Conservation (phyloP, 2,113 vertebrate genomes). For the Numida meleagris region DNA sequence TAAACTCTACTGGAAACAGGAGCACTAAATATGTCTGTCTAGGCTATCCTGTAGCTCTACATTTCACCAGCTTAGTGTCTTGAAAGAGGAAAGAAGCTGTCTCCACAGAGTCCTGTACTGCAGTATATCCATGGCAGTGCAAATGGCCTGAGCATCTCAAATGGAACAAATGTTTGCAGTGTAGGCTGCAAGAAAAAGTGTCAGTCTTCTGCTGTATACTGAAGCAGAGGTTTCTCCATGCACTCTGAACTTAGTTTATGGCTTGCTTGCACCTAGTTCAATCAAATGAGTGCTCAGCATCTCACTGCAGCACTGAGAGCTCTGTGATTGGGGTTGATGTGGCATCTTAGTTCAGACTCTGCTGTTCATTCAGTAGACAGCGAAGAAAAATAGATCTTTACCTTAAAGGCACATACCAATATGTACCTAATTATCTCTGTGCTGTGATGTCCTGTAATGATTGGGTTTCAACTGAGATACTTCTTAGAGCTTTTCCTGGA, state of each 20-base stretch:
- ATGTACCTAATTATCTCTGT: neutral
- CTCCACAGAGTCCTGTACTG: neutral
- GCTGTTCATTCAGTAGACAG: neutral
- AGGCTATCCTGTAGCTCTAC: neutral
- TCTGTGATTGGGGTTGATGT: neutral
- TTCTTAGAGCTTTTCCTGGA: neutral
- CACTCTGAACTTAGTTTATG: neutral
- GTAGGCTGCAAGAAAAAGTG: neutral
- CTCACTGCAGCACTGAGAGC: neutral
- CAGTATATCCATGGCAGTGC: neutral
- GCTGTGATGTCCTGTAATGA: neutral
- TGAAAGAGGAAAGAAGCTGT: neutral
- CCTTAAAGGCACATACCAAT: neutral
- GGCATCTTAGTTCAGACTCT: neutral
- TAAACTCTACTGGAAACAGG: neutral
- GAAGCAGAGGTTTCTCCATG: neutral
- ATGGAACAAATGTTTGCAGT: neutral
- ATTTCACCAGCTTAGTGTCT: neutral
- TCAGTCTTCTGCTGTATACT: neutral
- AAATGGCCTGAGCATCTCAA: neutral
- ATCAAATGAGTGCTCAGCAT: neutral
- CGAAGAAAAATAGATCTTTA: neutral
- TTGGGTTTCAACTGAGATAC: neutral
- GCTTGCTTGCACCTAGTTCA: neutral
- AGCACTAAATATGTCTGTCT: neutral